Conservation (phyloP, 2,888 invertebrate genomes). For the Allacma fusca region DNA sequence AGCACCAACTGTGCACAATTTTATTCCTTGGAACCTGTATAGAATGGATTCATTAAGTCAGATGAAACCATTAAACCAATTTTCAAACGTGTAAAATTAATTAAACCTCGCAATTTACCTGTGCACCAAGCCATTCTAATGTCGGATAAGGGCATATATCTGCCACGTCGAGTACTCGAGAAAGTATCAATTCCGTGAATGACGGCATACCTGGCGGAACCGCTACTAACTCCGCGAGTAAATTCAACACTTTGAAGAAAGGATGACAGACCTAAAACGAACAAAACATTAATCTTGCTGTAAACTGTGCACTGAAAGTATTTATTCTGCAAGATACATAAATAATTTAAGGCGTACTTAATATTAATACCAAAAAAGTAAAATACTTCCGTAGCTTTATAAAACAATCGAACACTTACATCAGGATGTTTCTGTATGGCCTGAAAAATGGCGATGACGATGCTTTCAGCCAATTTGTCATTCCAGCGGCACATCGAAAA, state of each 20-base stretch:
- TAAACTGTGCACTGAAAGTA: no score
- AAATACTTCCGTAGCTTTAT: not conserved
- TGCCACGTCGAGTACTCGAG: slow-evolving; percentile 77
- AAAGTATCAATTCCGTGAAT: slow-evolving; percentile 87
- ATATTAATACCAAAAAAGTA: not conserved
- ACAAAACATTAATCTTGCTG: no score
- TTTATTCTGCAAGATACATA: no score
- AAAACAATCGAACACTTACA: no score
- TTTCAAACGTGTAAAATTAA: not conserved
- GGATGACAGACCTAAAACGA: slow-evolving; percentile 77
- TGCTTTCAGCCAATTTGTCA: slow-evolving; percentile 85
- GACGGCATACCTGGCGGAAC: slow-evolving; percentile 84
- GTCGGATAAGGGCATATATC: slow-evolving; percentile 91
- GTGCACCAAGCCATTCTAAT: slow-evolving; percentile 87
- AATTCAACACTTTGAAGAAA: slow-evolving; percentile 89
- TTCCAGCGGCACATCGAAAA: slow-evolving; percentile 92
- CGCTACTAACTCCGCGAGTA: slow-evolving; percentile 80
- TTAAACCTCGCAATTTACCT: no score
- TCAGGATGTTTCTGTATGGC: slow-evolving; percentile 91
- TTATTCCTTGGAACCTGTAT: slow-evolving; percentile 78
- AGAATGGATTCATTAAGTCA: not conserved
- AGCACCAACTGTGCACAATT: slow-evolving; percentile 87
- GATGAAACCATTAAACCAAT: not conserved
- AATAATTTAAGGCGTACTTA: no score
- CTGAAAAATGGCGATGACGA: slow-evolving; percentile 88